Conservation (phyloP, 1,140 invertebrate species). For the Eurosta solidaginis region DNA sequence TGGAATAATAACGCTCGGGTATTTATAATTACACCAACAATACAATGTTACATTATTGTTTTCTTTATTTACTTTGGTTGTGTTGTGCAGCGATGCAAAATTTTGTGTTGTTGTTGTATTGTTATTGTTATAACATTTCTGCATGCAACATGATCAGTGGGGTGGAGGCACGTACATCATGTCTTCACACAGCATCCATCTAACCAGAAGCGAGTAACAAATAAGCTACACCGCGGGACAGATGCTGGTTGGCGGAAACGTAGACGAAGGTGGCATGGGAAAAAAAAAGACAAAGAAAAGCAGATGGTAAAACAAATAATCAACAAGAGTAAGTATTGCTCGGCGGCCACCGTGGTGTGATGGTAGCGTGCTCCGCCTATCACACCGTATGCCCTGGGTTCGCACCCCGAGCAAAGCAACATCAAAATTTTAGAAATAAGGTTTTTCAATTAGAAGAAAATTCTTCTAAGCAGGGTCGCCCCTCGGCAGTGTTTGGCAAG, state of each 20-base stretch:
- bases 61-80: not conserved
- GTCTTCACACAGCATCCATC: not conserved
- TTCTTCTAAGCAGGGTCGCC: too few species aligned
- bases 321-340: not conserved
- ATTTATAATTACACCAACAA: not conserved
- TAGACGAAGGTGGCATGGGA: not conserved
- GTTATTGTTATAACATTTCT: not conserved
- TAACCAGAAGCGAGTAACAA: not conserved
- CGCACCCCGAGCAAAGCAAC: too few species aligned
- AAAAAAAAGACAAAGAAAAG: too few species aligned
- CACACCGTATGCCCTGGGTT: too few species aligned
- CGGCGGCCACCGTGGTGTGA: too few species aligned
- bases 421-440: too few species aligned
- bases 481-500: too few species aligned
- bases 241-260: not conserved
- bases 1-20: not conserved
- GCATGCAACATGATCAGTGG: not conserved
- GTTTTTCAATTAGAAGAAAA: too few species aligned
- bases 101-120: not conserved
- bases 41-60: not conserved
- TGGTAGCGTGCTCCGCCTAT: too few species aligned
- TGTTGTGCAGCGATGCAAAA: not conserved
- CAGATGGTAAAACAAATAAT: not conserved
- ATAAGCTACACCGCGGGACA: not conserved
- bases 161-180: not conserved